phyloP scores from a whole-genome alignment of 2,797 vertebrate species.

The Setipinna tenuifilis region DNA sequence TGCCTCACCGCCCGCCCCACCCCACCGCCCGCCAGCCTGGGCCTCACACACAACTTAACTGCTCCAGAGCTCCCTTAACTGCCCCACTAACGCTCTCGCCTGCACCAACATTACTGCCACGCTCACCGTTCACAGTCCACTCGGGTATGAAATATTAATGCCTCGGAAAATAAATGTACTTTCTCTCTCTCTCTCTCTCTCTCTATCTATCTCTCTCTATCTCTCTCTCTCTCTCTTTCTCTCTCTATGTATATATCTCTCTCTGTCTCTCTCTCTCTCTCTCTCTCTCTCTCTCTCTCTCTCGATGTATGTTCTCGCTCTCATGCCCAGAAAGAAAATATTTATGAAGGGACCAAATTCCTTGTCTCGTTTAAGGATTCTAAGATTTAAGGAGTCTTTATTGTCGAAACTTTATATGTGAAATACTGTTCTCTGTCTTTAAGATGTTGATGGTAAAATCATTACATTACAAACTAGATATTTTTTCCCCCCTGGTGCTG shows the following conservation, averaged over 20 bases:
- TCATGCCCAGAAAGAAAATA: not conserved
- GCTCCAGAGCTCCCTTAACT: not conserved
- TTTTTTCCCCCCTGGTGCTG: not conserved
- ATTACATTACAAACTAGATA: not conserved
- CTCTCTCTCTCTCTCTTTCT: too few species aligned
- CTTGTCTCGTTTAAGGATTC: not conserved
- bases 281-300: too few species aligned
- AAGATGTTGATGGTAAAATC: too few species aligned
- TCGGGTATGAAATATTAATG: not conserved
- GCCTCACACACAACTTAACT: constrained; percentile 16
- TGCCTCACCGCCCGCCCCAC: too few species aligned
- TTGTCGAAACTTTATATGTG: too few species aligned
- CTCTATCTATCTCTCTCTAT: too few species aligned
- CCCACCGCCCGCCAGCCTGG: not conserved
- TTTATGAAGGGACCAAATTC: not conserved
- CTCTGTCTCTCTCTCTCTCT: too few species aligned
- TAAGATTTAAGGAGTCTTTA: too few species aligned
- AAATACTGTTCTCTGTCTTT: too few species aligned
- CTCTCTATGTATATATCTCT: too few species aligned
- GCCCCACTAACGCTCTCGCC: not conserved
- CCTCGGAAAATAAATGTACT: not conserved
- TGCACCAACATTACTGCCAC: not conserved
- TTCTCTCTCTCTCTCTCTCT: not conserved
- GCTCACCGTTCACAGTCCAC: not conserved
- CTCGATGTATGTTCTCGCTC: not conserved